Evolutionary conservation across 2,888 invertebrate genomes (phyloP).

Genomic region (Cerceris rybyensis): DNA sequence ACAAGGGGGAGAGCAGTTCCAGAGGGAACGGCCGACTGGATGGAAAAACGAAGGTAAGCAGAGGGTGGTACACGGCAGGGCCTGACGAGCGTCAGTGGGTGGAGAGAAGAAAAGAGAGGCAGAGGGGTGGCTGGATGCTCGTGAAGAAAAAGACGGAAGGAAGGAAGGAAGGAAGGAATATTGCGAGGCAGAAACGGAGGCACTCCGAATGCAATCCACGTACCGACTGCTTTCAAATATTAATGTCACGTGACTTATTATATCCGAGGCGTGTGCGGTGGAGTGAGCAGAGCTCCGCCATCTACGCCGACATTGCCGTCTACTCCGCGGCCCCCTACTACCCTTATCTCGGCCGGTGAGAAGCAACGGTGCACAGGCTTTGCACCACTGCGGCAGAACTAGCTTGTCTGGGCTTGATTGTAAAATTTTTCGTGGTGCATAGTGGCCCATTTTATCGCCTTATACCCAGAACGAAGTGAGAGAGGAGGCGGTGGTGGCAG

Average conservation of each 20-base stretch:
- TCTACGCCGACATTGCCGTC: constrained; percentile 47
- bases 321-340: constrained; percentile 7
- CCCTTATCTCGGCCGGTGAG: constrained; percentile 50
- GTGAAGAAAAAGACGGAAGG: constrained; percentile 61
- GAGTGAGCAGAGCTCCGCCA: constrained; percentile 73
- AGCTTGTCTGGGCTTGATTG: constrained; percentile 74
- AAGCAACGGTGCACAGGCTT: constrained; percentile 62
- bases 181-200: constrained; percentile 72
- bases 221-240: constrained; percentile 82
- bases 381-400: constrained; percentile 67
- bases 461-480: constrained; percentile 35
- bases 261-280: constrained; percentile 79
- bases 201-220: constrained; percentile 81
- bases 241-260: constrained; percentile 82
- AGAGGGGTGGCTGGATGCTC: constrained; percentile 24
- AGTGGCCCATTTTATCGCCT: constrained; percentile 76
- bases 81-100: constrained; percentile 35
- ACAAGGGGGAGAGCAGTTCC: not conserved
- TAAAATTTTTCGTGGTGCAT: constrained; percentile 75
- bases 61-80: constrained; percentile 22
- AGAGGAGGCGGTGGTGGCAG: constrained; percentile 24
- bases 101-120: constrained; percentile 5
- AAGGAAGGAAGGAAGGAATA: constrained; percentile 71
- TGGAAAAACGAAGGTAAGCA: constrained; percentile 13
- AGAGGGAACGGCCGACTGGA: constrained; percentile 14